Conservation (phyloP, 2,888 invertebrate species). For the Agonopterix heracliana region DNA sequence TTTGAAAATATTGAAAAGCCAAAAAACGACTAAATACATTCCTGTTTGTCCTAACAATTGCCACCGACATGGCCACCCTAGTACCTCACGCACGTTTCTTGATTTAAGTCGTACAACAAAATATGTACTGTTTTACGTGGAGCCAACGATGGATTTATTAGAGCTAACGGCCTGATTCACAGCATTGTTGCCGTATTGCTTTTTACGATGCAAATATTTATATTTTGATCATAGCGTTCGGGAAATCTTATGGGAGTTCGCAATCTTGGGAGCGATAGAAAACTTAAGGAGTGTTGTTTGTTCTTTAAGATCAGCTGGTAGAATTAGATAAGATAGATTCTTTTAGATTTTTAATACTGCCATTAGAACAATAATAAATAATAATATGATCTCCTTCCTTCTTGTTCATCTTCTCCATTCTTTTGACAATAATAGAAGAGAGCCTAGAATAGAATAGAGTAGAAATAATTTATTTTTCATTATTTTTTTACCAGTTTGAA, state of each 20-base stretch:
- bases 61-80: conserved; percentile 22
- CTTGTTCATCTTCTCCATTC: too few species aligned
- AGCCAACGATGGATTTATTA: conserved; percentile 61
- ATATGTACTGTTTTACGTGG: conserved; percentile 64
- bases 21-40: too few species aligned
- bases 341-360: too few species aligned
- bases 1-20: too few species aligned
- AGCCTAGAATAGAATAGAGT: too few species aligned
- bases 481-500: too few species aligned
- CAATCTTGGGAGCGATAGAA: not conserved
- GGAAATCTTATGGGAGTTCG: not conserved
- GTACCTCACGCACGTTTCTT: conserved; percentile 48
- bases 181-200: conserved; percentile 40
- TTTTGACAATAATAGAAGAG: too few species aligned
- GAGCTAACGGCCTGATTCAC: conserved; percentile 49
- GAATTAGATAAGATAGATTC: too few species aligned
- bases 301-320: not conserved
- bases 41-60: too few species aligned
- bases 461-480: too few species aligned
- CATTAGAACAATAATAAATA: too few species aligned
- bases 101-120: conserved; percentile 61
- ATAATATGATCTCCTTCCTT: too few species aligned
- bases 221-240: conserved; percentile 9
- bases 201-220: conserved; percentile 58
- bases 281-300: not conserved